Evolutionary conservation across 2,113 vertebrate genomes (phyloP).

Genomic region (Perca flavescens): DNA sequence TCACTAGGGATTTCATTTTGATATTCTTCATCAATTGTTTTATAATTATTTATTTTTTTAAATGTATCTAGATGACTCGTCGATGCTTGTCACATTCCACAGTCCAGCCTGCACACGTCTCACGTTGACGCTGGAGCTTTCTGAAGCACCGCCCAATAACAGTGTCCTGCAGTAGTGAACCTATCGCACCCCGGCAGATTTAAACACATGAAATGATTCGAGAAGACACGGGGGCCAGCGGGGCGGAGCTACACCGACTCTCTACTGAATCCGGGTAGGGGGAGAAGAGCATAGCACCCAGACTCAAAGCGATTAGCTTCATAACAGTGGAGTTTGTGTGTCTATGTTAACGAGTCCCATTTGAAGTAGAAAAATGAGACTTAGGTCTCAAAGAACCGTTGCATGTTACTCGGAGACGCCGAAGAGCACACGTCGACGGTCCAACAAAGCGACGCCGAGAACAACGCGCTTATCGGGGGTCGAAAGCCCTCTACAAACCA

Average conservation of each 20-base stretch:
- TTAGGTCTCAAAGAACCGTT: slow-evolving; percentile 65
- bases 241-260: slow-evolving; percentile 34
- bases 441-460: slow-evolving; percentile 41
- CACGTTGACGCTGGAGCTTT: slow-evolving; percentile 47
- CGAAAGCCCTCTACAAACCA: slow-evolving; percentile 29
- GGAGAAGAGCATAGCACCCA: background rate
- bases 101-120: slow-evolving; percentile 11
- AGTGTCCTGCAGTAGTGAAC: slow-evolving; percentile 2
- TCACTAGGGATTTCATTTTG: no score
- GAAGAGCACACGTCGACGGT: slow-evolving; percentile 11
- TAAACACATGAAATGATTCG: slow-evolving; percentile 60
- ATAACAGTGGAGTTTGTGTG: background rate
- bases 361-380: slow-evolving; percentile 63
- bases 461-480: background rate
- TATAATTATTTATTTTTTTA: no score
- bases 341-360: background rate
- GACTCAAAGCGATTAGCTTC: background rate
- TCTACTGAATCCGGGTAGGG: background rate
- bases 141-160: slow-evolving; percentile 65
- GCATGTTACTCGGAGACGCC: slow-evolving; percentile 28
- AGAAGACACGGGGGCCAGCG: slow-evolving; percentile 2
- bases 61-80: no score
- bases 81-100: no score
- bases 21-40: no score
- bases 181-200: slow-evolving; percentile 71